These are phyloP conservation scores for Phyllotreta cruciferae DNA, from an alignment of 2,888 invertebrate species.

Conservation along the genomic window DNA sequence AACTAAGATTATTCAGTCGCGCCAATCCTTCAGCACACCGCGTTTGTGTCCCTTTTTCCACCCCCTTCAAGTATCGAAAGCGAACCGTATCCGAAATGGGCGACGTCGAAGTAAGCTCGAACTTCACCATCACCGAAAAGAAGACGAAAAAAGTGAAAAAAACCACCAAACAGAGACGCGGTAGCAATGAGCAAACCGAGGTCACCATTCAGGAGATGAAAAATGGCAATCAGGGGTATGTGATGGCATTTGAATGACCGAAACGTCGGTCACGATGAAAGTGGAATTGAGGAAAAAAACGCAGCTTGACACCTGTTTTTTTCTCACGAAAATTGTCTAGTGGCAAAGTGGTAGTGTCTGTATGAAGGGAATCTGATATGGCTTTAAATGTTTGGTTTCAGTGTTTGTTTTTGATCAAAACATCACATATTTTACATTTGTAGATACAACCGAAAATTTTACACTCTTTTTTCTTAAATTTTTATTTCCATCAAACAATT, in stretches of 20 bases:
- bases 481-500: no score
- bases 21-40: slow-evolving; percentile 33
- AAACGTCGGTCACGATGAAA: neutral
- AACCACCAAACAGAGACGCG: slow-evolving; percentile 84
- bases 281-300: slow-evolving; percentile 4
- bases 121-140: slow-evolving; percentile 83
- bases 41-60: slow-evolving; percentile 40
- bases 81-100: slow-evolving; percentile 73
- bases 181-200: slow-evolving; percentile 73
- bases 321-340: slow-evolving; percentile 28
- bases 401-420: slow-evolving; percentile 3
- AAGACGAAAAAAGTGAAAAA: slow-evolving; percentile 90
- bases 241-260: slow-evolving; percentile 65
- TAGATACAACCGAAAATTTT: no score
- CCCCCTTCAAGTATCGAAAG: slow-evolving; percentile 13
- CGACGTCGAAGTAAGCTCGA: slow-evolving; percentile 89
- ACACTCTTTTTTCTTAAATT: no score
- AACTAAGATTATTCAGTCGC: slow-evolving; percentile 52
- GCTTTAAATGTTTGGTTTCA: slow-evolving; percentile 16
- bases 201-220: slow-evolving; percentile 82
- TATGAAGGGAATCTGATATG: slow-evolving; percentile 11
- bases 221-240: slow-evolving; percentile 80
- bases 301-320: slow-evolving; percentile 24
- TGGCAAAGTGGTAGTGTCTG: slow-evolving; percentile 43
- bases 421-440: no score